A percentile compares a stretch with the other conserved stretches of the same genome.
Evolutionary conservation across 2,888 invertebrate species (phyloP).

Genomic region (Caenorhabditis auriculariae): DNA sequence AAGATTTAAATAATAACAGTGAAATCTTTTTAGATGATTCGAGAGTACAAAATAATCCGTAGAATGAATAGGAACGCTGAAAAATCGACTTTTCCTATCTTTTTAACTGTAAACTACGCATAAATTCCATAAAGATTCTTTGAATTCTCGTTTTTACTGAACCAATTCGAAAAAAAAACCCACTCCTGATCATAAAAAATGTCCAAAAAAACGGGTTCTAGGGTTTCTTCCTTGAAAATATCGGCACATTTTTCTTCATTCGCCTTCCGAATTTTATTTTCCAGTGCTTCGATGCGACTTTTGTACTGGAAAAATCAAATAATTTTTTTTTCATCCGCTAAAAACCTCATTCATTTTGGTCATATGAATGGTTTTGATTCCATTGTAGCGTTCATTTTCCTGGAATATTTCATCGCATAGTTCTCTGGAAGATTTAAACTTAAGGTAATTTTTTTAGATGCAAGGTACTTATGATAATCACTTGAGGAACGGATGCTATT

Average conservation of each 20-base stretch:
- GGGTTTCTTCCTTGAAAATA: background rate
- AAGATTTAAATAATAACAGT: background rate
- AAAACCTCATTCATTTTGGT: constrained; percentile 9
- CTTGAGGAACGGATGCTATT: constrained; percentile 22
- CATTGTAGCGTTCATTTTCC: constrained; percentile 28
- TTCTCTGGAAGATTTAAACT: constrained; percentile 3
- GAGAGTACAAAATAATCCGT: background rate
- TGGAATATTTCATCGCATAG: constrained; percentile 29
- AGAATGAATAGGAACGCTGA: background rate
- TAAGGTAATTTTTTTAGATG: background rate
- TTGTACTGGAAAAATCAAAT: constrained; percentile 6
- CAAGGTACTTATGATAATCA: constrained; percentile 22
- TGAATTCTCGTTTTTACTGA: too few species aligned
- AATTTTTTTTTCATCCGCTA: background rate
- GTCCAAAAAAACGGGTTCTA: constrained; percentile 2
- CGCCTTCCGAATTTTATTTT: constrained; percentile 2
- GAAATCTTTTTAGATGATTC: too few species aligned
- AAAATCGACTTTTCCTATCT: too few species aligned
- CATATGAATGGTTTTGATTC: constrained; percentile 8
- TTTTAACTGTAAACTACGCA: too few species aligned
- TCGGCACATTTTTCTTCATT: background rate
- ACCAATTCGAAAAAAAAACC: too few species aligned
- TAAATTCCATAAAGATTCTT: too few species aligned
- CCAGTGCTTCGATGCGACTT: constrained; percentile 12
- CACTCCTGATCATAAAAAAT: constrained; percentile 21